Evolutionary conservation across 2,797 vertebrate species (phyloP).

Genomic region (Paguma larvata): DNA sequence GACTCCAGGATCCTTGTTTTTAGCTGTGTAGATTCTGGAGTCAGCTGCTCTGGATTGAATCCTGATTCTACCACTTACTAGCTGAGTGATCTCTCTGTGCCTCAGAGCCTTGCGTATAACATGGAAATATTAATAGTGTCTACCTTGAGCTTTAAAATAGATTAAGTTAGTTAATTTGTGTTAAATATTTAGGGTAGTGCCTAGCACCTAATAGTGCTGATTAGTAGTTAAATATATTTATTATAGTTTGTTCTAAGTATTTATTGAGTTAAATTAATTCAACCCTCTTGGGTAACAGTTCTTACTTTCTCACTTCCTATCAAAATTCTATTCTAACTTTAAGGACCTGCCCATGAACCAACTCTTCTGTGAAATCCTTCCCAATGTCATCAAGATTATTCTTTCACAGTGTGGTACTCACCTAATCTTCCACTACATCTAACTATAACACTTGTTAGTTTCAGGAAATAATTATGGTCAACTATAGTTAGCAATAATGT

Average conservation of each 20-base stretch:
- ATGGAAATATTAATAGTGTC: constrained; percentile 18
- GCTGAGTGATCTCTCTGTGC: neutral
- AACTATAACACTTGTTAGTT: neutral
- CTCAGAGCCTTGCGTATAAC: constrained; percentile 7
- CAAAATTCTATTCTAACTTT: neutral
- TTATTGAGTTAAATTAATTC: constrained; percentile 57
- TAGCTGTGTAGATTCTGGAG: neutral
- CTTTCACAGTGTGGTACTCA: neutral
- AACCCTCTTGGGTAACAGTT: neutral
- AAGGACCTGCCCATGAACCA: neutral
- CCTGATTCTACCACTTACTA: neutral
- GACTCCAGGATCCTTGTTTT: neutral
- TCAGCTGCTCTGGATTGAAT: neutral
- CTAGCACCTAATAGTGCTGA: neutral
- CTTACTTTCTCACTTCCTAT: neutral
- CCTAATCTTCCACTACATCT: neutral
- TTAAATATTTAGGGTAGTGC: neutral
- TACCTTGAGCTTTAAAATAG: neutral
- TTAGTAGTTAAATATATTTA: constrained; percentile 10
- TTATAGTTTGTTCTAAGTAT: neutral
- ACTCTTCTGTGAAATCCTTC: constrained; percentile 27
- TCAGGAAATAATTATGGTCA: neutral
- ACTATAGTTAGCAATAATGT: neutral
- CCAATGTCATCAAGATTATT: neutral
- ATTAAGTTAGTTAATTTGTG: constrained; percentile 1